Conservation (phyloP, 2,113 vertebrate species). For the Hydrochoerus hydrochaeris region DNA sequence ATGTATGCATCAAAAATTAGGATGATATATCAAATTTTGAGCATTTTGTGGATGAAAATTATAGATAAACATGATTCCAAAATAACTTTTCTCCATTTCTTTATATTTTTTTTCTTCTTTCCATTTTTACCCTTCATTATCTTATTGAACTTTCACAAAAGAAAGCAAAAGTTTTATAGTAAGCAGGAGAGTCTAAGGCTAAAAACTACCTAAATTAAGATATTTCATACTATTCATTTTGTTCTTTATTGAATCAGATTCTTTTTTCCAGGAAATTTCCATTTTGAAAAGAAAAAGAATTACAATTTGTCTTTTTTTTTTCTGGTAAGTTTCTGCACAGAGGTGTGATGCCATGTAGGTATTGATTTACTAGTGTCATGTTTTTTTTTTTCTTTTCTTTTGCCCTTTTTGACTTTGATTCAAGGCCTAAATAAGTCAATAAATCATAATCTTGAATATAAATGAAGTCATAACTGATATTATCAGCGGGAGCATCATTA, state of each 20-base stretch:
- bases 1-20: not conserved
- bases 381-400: not conserved
- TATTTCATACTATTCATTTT: not conserved
- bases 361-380: not conserved
- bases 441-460: conserved; percentile 20
- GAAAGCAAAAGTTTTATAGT: not conserved
- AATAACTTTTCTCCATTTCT: not conserved
- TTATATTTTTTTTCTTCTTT: not conserved
- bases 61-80: not conserved
- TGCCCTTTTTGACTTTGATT: not conserved
- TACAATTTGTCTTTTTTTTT: not conserved
- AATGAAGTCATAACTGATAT: not conserved
- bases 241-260: not conserved
- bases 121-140: not conserved
- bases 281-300: not conserved
- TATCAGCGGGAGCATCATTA: not conserved
- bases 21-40: not conserved
- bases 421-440: not conserved
- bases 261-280: not conserved
- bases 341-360: not conserved
- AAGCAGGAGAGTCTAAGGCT: not conserved
- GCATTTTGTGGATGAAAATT: not conserved
- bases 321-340: not conserved
- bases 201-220: not conserved
- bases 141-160: not conserved